Percentiles rank a stretch among this genome's conserved stretches.
phyloP scores from a whole-genome alignment of 1,140 invertebrate genomes.

The Zaprionus lachaisei region DNA sequence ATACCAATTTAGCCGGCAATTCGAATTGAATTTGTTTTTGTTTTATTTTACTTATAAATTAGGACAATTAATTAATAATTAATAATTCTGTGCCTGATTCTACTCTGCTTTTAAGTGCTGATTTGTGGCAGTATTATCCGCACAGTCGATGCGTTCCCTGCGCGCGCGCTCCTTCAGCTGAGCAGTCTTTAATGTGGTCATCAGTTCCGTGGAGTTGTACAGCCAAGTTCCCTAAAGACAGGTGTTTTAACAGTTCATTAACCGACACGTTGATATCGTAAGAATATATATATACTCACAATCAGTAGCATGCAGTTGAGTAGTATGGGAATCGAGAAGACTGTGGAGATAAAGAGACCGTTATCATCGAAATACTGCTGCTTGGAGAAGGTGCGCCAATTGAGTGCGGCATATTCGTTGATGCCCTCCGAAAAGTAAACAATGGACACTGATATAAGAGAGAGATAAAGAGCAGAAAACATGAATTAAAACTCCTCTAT shows the following conservation, averaged over 20 bases:
- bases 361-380: slow-evolving; percentile 97
- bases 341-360: slow-evolving; percentile 95
- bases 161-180: slow-evolving; percentile 88
- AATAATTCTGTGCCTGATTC: background rate
- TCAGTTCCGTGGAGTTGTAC: slow-evolving; percentile 93
- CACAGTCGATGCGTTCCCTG: slow-evolving; percentile 21
- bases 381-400: slow-evolving; percentile 94
- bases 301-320: slow-evolving; percentile 97
- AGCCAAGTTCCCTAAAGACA: slow-evolving; percentile 91
- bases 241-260: background rate
- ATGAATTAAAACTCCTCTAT: slow-evolving; percentile 11
- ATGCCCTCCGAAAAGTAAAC: slow-evolving; percentile 95
- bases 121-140: background rate
- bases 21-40: slow-evolving; percentile 1
- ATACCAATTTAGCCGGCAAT: slow-evolving; percentile 24
- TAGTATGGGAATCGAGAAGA: slow-evolving; percentile 95
- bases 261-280: background rate
- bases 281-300: slow-evolving; percentile 87
- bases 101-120: slow-evolving; percentile 46
- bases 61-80: slow-evolving; percentile 5
- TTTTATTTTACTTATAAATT: background rate
- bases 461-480: slow-evolving; percentile 38
- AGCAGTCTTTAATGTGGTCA: slow-evolving; percentile 92
- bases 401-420: slow-evolving; percentile 92
- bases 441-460: slow-evolving; percentile 88